Conservation (phyloP, 2,113 vertebrate genomes). For the Zootoca vivipara region DNA sequence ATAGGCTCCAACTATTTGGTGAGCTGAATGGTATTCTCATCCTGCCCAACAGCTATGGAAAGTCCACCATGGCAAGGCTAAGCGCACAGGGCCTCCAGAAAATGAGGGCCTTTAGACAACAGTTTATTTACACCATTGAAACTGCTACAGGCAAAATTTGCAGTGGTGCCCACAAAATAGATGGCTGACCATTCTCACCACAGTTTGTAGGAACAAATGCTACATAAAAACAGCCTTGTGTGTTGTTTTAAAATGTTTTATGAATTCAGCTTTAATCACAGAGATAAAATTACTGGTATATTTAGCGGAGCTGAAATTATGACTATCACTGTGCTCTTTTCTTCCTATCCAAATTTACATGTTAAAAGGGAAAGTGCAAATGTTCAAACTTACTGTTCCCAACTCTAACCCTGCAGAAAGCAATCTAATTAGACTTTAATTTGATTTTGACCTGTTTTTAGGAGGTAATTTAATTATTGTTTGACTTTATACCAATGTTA, state of each 20-base stretch:
- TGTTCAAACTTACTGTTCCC: neutral
- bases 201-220: neutral
- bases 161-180: neutral
- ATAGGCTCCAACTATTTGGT: neutral
- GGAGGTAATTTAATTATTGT: too few relatives aligned
- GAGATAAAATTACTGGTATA: neutral
- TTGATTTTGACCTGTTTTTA: too few relatives aligned
- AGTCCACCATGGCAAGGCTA: neutral
- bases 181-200: neutral
- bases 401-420: too few relatives aligned
- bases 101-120: neutral
- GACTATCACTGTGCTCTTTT: neutral
- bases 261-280: neutral
- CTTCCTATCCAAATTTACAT: constrained; percentile 43
- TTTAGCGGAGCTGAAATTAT: constrained; percentile 1
- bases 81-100: neutral
- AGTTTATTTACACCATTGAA: neutral
- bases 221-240: constrained; percentile 5
- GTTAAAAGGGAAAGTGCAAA: constrained; percentile 6
- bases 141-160: neutral
- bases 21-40: neutral
- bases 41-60: neutral
- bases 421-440: too few relatives aligned
- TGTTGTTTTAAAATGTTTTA: neutral
- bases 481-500: too few relatives aligned